Percentiles rank a stretch among this genome's conserved stretches.
Conservation (phyloP, 1,140 invertebrate genomes). For the Centruroides sculpturatus region DNA sequence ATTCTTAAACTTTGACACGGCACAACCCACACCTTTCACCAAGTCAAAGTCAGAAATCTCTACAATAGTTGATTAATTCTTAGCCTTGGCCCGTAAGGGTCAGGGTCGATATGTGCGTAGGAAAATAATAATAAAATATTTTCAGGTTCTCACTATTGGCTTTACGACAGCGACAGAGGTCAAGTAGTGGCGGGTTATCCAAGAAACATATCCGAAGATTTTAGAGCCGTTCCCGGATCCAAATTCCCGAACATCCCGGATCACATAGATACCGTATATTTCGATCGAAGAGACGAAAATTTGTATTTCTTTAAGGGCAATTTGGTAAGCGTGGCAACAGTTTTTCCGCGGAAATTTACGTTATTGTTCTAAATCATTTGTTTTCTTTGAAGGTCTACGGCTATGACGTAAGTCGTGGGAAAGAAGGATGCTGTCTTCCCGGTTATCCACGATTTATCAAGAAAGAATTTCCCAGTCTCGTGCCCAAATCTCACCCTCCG, state of each 20-base stretch:
- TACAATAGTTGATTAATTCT: no score
- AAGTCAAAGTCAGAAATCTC: no score
- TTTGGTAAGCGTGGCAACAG: conserved; percentile 20
- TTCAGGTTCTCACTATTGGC: neutral
- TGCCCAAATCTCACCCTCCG: conserved; percentile 19
- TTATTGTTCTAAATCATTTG: no score
- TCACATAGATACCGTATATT: conserved; percentile 30
- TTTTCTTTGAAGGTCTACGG: conserved; percentile 26
- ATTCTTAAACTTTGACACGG: no score
- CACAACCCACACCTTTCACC: no score
- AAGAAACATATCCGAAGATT: neutral
- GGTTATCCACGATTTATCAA: conserved; percentile 21
- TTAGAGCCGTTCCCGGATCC: neutral
- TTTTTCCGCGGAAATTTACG: no score
- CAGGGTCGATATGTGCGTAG: no score
- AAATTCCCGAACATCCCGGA: conserved; percentile 22
- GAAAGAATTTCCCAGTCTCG: conserved; percentile 25
- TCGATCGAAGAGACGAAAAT: conserved; percentile 29
- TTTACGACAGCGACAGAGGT: neutral
- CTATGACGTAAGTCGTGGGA: conserved; percentile 24
- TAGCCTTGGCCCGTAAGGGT: no score
- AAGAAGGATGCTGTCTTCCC: conserved; percentile 27
- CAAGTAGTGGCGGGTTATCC: neutral
- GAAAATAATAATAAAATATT: no score
- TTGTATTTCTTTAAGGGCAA: conserved; percentile 33